A percentile compares a stretch with the other conserved stretches of the same genome.
phyloP scores from a whole-genome alignment of 2,113 vertebrate species.

The Bos javanicus region DNA sequence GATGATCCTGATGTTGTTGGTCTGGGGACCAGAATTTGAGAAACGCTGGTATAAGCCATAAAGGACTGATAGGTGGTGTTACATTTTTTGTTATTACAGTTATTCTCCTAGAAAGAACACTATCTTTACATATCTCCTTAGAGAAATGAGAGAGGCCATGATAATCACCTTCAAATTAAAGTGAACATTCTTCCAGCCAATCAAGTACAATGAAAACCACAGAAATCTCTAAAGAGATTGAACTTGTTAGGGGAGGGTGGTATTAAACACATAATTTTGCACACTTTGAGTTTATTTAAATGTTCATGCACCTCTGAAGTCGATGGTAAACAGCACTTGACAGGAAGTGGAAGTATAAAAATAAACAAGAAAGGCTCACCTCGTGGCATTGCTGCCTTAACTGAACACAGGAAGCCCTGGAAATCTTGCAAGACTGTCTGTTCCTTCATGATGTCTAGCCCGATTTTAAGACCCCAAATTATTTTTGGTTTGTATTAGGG shows the following conservation, averaged over 20 bases:
- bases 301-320: conserved; percentile 45
- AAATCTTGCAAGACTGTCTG: conserved; percentile 67
- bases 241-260: neutral
- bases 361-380: conserved; percentile 64
- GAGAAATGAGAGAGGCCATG: neutral
- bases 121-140: neutral
- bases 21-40: neutral
- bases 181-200: neutral
- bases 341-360: conserved; percentile 70
- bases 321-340: conserved; percentile 38
- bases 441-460: conserved; percentile 51
- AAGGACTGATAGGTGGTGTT: neutral
- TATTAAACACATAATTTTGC: neutral
- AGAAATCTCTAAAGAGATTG: conserved; percentile 7
- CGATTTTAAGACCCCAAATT: conserved; percentile 12
- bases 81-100: neutral
- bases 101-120: neutral
- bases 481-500: neutral
- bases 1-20: neutral
- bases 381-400: conserved; percentile 50
- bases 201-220: neutral
- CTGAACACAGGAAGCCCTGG: conserved; percentile 72
- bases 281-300: conserved; percentile 26
- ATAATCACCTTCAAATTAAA: neutral
- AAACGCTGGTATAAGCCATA: neutral